A percentile compares a stretch with the other conserved stretches of the same genome.
Conservation (phyloP, 2,113 vertebrate genomes). For the Acanthochromis polyacanthus region DNA sequence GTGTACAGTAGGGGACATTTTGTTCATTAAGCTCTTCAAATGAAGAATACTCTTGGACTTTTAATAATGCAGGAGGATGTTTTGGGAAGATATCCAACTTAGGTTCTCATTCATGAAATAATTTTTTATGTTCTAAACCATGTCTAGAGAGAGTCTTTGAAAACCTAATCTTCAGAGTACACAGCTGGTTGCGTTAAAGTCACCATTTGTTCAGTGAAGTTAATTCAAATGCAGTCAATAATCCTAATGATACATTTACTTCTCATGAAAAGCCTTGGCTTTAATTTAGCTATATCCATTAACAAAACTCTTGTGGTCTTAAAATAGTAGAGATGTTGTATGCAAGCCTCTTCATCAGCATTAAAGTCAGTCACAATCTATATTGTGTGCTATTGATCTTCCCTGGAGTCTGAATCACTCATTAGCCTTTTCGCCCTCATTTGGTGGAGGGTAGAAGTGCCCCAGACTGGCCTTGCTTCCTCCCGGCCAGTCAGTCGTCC, state of each 20-base stretch:
- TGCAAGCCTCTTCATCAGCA: slow-evolving; percentile 33
- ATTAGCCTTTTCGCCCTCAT: slow-evolving; percentile 63
- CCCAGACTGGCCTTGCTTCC: slow-evolving; percentile 34
- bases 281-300: slow-evolving; percentile 6
- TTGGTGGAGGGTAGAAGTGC: slow-evolving; percentile 36
- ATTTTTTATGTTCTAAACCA: too few relatives aligned
- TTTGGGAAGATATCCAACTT: too few relatives aligned
- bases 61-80: too few relatives aligned
- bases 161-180: too few relatives aligned
- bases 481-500: slow-evolving; percentile 40
- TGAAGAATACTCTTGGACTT: too few relatives aligned
- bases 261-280: slow-evolving; percentile 1
- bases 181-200: too few relatives aligned
- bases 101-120: too few relatives aligned
- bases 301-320: not conserved
- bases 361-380: slow-evolving; percentile 36
- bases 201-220: too few relatives aligned
- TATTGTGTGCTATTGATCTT: slow-evolving; percentile 53
- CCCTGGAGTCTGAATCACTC: slow-evolving; percentile 28
- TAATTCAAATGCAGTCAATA: too few relatives aligned
- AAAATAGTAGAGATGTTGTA: slow-evolving; percentile 27
- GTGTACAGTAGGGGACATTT: too few relatives aligned
- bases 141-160: too few relatives aligned
- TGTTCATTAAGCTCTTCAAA: too few relatives aligned
- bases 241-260: not conserved